A percentile compares a stretch with the other conserved stretches of the same genome.
phyloP scores from a whole-genome alignment of 1,140 invertebrate genomes.

The Asobara japonica region DNA sequence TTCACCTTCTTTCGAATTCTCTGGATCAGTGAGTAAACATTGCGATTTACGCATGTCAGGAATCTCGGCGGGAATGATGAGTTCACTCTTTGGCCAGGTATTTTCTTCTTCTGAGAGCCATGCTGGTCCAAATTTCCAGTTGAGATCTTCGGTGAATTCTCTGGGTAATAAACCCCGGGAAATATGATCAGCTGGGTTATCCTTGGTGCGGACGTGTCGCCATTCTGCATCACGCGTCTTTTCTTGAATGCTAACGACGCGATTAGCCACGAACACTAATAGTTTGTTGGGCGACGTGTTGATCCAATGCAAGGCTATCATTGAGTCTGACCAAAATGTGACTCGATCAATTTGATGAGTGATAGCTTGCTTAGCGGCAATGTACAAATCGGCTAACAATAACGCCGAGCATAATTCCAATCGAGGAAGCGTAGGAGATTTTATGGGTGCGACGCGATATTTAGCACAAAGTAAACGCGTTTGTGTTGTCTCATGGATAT shows the following conservation, averaged over 20 bases:
- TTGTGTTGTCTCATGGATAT: constrained; percentile 2
- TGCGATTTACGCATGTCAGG: constrained; percentile 16
- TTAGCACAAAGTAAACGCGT: constrained; percentile 27
- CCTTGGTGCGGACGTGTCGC: constrained; percentile 33
- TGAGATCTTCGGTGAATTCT: constrained; percentile 13
- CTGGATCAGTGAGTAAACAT: neutral
- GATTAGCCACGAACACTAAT: constrained; percentile 23
- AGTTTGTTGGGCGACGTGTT: neutral
- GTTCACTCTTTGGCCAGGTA: neutral
- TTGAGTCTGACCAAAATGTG: constrained; percentile 40
- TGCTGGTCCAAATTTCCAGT: constrained; percentile 38
- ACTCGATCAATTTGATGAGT: neutral
- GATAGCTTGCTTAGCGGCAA: neutral
- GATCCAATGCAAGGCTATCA: constrained; percentile 39
- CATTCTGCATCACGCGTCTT: constrained; percentile 10
- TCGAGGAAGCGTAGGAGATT: constrained; percentile 43
- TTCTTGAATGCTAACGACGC: constrained; percentile 46
- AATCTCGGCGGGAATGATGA: neutral
- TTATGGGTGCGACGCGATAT: constrained; percentile 48
- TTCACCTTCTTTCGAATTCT: no score
- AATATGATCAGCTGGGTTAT: constrained; percentile 45
- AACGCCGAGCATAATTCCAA: constrained; percentile 41
- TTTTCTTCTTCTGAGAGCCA: constrained; percentile 29
- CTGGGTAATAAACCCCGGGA: constrained; percentile 21
- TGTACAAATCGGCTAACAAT: constrained; percentile 30